Evolutionary conservation across 35 echinoderm and acorn worm genomes (phyloP), one percentile per base, ranked within the genome.

Genomic region (Lytechinus variegatus): DNA sequence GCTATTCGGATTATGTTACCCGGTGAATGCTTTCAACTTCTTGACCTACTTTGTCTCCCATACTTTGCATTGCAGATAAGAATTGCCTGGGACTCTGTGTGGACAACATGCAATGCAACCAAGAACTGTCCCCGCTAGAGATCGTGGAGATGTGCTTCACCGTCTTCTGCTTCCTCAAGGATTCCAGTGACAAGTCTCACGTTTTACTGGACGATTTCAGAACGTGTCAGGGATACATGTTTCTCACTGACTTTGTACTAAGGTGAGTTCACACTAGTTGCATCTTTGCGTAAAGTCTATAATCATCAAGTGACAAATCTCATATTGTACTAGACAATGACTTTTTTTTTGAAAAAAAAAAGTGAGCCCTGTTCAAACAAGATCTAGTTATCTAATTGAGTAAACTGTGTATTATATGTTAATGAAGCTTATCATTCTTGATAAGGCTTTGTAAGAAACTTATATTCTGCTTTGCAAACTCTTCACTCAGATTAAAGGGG

Each of bases 101-200:
- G 10, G 97, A 97, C 87, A 99, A 99, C 96, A 99, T 99, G 96
- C 97, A 97, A 79, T 95, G 96, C 54, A 89, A 95, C 27, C 96
- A 99, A 71, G 98, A 95, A 10, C 95, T 99, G 44, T 96, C 96
- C 21, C 97, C 96, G 11, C 88, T 97, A 54, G 98, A 99, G 86
- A 99, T 97, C 10, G 98, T 99, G 1, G 98, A 99, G 88, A 98
- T 99, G 98, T 99, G 96, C 95, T 97, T 98, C 95, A 99, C 98
- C 1, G 97, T 99, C 86, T 99, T 98, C 93, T 95, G 95, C 86
- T 97, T 99, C 88, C 96, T 99, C 28, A 99, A 99, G 54, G 98
- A 99, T 96, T 99, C 97, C 57, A 99, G 98, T 95, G 96, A 98
- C 6, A 97, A 98, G 61, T 98, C 98, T 55, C 95, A 97, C 27